A percentile compares a stretch with the other conserved stretches of the same genome.
phyloP scores from a whole-genome alignment of 1,140 invertebrate genomes.

The Hypothenemus hampei region DNA sequence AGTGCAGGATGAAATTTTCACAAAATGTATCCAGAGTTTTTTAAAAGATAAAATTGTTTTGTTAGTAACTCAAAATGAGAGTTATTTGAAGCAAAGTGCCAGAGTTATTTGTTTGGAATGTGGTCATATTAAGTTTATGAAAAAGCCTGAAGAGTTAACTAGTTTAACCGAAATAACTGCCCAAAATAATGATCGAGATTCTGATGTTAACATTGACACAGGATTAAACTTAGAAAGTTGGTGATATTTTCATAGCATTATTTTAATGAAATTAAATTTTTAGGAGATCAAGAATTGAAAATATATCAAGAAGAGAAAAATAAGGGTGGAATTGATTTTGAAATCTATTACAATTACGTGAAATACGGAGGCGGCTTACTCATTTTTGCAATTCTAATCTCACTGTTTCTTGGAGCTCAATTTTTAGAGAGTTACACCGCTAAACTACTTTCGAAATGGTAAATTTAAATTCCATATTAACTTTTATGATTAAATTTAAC shows the following conservation, averaged over 20 bases:
- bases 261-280: not conserved
- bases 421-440: slow-evolving; percentile 18
- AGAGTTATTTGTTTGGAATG: slow-evolving; percentile 59
- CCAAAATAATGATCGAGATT: no score
- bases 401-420: slow-evolving; percentile 13
- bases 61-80: slow-evolving; percentile 75
- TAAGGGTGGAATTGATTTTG: slow-evolving; percentile 8
- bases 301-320: slow-evolving; percentile 25
- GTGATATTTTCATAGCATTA: no score
- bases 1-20: slow-evolving; percentile 76
- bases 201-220: not conserved
- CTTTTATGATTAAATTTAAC: not conserved
- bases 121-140: slow-evolving; percentile 47
- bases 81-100: slow-evolving; percentile 74
- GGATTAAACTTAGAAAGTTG: no score
- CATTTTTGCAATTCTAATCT: slow-evolving; percentile 6
- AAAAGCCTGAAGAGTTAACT: slow-evolving; percentile 40
- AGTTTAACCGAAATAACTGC: no score
- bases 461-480: not conserved
- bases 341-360: slow-evolving; percentile 19
- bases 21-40: slow-evolving; percentile 63
- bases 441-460: slow-evolving; percentile 25
- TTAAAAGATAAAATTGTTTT: slow-evolving; percentile 67
- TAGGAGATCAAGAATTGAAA: slow-evolving; percentile 1
- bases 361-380: slow-evolving; percentile 24